Evolutionary conservation across 2,888 invertebrate species (phyloP).

Genomic region (Gymnosoma rotundatum): DNA sequence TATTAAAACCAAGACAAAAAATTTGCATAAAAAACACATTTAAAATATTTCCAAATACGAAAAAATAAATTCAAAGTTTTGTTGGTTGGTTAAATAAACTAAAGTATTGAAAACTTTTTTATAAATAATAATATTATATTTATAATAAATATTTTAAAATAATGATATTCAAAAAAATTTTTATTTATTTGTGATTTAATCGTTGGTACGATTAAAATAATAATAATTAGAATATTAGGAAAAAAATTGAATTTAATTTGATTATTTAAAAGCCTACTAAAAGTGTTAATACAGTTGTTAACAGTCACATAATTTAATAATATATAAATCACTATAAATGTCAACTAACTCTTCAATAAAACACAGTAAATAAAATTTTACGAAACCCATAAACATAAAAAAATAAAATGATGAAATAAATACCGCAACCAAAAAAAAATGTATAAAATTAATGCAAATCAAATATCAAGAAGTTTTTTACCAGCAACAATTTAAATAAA

Average conservation of each 20-base stretch:
- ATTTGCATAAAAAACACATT: neutral
- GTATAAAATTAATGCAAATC: neutral
- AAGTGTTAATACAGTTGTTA: neutral
- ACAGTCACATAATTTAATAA: neutral
- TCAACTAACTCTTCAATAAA: neutral
- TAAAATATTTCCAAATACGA: neutral
- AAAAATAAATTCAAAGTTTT: neutral
- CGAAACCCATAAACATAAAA: neutral
- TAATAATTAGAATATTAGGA: too few species aligned
- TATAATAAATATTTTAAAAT: too few species aligned
- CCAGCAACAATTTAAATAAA: too few species aligned
- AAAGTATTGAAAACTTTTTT: too few species aligned
- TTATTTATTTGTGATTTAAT: too few species aligned
- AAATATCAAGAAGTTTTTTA: neutral
- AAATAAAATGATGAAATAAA: neutral
- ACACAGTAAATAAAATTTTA: neutral
- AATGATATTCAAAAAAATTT: too few species aligned
- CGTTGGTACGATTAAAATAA: too few species aligned
- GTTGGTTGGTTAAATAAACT: too few species aligned
- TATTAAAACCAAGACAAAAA: constrained; percentile 4
- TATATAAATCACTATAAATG: neutral
- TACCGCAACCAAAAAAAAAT: neutral
- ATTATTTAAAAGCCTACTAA: neutral
- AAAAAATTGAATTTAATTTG: neutral
- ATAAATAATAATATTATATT: too few species aligned